Evolutionary conservation across 1,140 invertebrate species (phyloP).

Genomic region (Zaprionus lachaisei): DNA sequence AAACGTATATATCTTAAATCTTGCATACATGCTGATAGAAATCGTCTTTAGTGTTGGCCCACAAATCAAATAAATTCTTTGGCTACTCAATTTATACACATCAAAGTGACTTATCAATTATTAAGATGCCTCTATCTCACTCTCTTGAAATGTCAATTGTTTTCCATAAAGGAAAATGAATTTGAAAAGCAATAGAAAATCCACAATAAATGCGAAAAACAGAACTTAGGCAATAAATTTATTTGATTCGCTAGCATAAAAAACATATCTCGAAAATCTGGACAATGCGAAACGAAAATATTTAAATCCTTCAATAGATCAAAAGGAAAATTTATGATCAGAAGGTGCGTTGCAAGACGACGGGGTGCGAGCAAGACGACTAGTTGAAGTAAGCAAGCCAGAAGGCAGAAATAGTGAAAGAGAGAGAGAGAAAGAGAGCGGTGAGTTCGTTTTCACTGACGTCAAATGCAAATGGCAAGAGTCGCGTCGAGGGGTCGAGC

Average conservation of each 20-base stretch:
- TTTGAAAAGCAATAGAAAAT: conserved; percentile 34
- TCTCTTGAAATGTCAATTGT: conserved; percentile 49
- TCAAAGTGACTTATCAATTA: conserved; percentile 34
- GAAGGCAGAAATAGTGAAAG: no score
- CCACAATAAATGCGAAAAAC: conserved; percentile 38
- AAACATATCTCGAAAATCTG: conserved; percentile 52
- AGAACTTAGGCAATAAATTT: conserved; percentile 69
- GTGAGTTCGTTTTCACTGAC: conserved; percentile 40
- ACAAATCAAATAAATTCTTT: background rate
- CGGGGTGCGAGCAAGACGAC: no score
- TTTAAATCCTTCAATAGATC: conserved; percentile 67
- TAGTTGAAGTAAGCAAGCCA: no score
- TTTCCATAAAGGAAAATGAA: conserved; percentile 21
- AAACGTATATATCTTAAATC: no score
- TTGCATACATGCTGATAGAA: background rate
- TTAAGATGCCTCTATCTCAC: conserved; percentile 10
- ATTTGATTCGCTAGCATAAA: conserved; percentile 9
- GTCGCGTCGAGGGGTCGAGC: background rate
- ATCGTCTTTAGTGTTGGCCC: background rate
- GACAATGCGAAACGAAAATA: conserved; percentile 60
- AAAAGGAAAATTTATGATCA: conserved; percentile 60
- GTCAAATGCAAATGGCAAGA: conserved; percentile 61
- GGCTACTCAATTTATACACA: conserved; percentile 7
- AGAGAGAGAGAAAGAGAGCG: conserved; percentile 2
- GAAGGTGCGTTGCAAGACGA: conserved; percentile 11